Evolutionary conservation across 1,140 invertebrate genomes (phyloP).

Genomic region (Atta cephalotes): DNA sequence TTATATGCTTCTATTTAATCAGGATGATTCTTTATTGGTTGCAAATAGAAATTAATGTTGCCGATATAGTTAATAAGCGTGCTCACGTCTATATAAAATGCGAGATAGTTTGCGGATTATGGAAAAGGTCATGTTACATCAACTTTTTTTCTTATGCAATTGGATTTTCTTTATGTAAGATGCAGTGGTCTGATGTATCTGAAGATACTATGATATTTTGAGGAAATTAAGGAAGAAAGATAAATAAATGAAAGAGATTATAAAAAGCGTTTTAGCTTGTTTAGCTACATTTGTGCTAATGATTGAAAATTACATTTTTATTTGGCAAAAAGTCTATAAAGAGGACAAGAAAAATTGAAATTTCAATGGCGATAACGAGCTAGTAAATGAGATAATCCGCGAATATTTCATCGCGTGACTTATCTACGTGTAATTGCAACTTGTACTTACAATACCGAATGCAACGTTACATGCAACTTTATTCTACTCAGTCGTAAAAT

Average conservation of each 20-base stretch:
- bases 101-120: background rate
- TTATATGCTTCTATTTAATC: background rate
- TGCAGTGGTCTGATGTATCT: too few relatives aligned
- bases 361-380: background rate
- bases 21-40: background rate
- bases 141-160: background rate
- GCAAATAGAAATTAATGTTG: background rate
- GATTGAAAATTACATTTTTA: background rate
- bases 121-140: conserved; percentile 15
- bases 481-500: background rate
- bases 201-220: background rate
- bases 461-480: background rate
- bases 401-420: background rate
- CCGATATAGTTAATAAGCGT: background rate
- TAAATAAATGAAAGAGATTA: background rate
- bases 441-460: background rate
- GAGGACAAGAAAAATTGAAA: background rate
- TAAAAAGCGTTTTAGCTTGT: background rate
- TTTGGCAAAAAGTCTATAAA: background rate
- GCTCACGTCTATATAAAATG: too few relatives aligned
- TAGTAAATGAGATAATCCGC: background rate
- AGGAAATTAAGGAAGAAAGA: background rate
- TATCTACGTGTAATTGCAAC: conserved; percentile 10
- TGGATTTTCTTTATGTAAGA: conserved; percentile 27
- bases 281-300: background rate